A percentile compares a stretch with the other conserved stretches of the same genome.
phyloP scores from a whole-genome alignment of 2,113 vertebrate species.

The Xiphophorus couchianus region DNA sequence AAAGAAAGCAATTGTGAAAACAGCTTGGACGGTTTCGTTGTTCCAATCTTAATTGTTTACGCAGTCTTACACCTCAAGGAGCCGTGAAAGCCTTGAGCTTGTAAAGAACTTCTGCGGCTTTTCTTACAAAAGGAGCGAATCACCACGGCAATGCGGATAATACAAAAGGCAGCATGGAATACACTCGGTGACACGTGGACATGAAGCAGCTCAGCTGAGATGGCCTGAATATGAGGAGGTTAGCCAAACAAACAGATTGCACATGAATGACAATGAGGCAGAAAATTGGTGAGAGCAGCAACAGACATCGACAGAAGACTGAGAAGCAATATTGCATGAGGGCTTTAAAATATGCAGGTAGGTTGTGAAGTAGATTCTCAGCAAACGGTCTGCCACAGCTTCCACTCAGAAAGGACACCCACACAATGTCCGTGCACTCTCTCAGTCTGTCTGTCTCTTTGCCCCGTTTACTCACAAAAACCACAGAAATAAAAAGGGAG shows the following conservation, averaged over 20 bases:
- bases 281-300: constrained; percentile 70
- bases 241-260: constrained; percentile 75
- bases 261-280: constrained; percentile 76
- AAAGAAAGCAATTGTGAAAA: constrained; percentile 38
- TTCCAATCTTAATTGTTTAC: constrained; percentile 42
- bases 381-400: constrained; percentile 30
- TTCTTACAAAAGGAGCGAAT: constrained; percentile 47
- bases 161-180: constrained; percentile 55
- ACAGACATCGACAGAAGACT: constrained; percentile 53
- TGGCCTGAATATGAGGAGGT: constrained; percentile 56
- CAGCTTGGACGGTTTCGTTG: constrained; percentile 48
- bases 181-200: constrained; percentile 52
- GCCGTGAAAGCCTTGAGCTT: constrained; percentile 52
- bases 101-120: constrained; percentile 34
- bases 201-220: constrained; percentile 53
- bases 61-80: constrained; percentile 43
- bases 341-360: constrained; percentile 75
- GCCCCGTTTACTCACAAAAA: constrained; percentile 36
- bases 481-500: constrained; percentile 35
- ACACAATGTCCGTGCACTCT: constrained; percentile 31
- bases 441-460: constrained; percentile 20
- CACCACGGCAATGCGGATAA: constrained; percentile 47
- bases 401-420: constrained; percentile 44
- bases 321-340: constrained; percentile 69
- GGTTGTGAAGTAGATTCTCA: constrained; percentile 58